Evolutionary conservation across 2,888 invertebrate species (phyloP).

Genomic region (Calameuta filiformis): DNA sequence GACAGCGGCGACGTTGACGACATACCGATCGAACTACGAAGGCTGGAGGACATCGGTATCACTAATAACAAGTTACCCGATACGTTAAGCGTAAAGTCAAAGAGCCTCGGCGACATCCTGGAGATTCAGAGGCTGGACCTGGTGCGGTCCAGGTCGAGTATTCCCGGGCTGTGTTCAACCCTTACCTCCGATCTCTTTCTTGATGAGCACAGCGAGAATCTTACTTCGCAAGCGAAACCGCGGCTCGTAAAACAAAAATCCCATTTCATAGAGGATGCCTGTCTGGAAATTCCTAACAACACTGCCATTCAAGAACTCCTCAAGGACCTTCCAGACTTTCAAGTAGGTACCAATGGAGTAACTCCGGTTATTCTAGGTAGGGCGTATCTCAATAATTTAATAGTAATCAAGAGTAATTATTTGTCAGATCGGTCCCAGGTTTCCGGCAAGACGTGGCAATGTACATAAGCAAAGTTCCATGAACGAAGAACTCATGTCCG

Average conservation of each 20-base stretch:
- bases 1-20: slow-evolving; percentile 77
- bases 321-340: slow-evolving; percentile 75
- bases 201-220: slow-evolving; percentile 36
- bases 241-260: slow-evolving; percentile 88
- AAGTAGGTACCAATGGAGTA: slow-evolving; percentile 34
- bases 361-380: not conserved
- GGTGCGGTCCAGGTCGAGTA: slow-evolving; percentile 80
- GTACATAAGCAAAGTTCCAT: slow-evolving; percentile 87
- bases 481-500: slow-evolving; percentile 90
- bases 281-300: slow-evolving; percentile 43
- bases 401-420: not conserved
- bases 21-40: slow-evolving; percentile 87
- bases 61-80: slow-evolving; percentile 49
- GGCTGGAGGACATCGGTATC: slow-evolving; percentile 75
- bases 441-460: slow-evolving; percentile 65
- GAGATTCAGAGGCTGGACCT: slow-evolving; percentile 79
- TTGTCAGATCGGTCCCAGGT: slow-evolving; percentile 12
- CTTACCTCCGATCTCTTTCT: slow-evolving; percentile 48
- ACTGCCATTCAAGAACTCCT: slow-evolving; percentile 77
- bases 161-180: slow-evolving; percentile 72
- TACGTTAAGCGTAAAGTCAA: slow-evolving; percentile 77
- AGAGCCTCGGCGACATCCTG: slow-evolving; percentile 85
- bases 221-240: slow-evolving; percentile 68
- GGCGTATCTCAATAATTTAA: not conserved
- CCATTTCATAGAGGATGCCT: slow-evolving; percentile 75